Conservation (phyloP, 2,888 invertebrate genomes). For the Torymus tubicola region DNA sequence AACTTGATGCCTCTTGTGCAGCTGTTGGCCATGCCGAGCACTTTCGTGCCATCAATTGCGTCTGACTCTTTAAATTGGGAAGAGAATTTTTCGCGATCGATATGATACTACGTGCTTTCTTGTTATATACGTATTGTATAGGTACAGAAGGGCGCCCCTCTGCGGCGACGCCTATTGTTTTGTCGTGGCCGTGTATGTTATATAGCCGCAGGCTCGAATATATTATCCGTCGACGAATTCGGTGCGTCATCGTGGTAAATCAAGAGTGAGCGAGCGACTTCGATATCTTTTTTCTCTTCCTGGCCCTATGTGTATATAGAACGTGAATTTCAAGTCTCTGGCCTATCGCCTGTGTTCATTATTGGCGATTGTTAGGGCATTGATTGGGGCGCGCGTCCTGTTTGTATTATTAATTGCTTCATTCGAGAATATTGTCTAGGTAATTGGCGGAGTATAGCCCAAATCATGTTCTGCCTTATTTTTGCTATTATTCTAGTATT, state of each 20-base stretch:
- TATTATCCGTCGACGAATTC: background rate
- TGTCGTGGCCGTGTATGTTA: constrained; percentile 3
- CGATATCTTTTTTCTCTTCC: background rate
- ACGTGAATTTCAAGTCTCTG: too few species aligned
- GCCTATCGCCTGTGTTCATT: too few species aligned
- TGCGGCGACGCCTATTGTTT: background rate
- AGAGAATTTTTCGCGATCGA: background rate
- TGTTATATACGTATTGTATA: background rate
- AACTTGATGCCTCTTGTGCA: background rate
- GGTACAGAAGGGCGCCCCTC: background rate
- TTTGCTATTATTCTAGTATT: too few species aligned
- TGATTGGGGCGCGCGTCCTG: too few species aligned
- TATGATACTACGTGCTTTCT: background rate
- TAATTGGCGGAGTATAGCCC: too few species aligned
- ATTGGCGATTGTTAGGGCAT: too few species aligned
- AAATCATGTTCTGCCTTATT: too few species aligned
- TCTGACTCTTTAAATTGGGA: too few species aligned
- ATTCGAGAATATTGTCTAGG: too few species aligned
- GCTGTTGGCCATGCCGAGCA: background rate
- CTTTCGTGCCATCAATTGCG: background rate
- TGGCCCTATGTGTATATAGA: background rate
- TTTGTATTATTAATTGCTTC: too few species aligned
- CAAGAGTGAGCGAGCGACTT: background rate
- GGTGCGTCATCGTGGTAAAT: constrained; percentile 29
- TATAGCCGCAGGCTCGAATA: constrained; percentile 22